Evolutionary conservation across 2,888 invertebrate species (phyloP).

Genomic region (Tetrapedia diversipes): DNA sequence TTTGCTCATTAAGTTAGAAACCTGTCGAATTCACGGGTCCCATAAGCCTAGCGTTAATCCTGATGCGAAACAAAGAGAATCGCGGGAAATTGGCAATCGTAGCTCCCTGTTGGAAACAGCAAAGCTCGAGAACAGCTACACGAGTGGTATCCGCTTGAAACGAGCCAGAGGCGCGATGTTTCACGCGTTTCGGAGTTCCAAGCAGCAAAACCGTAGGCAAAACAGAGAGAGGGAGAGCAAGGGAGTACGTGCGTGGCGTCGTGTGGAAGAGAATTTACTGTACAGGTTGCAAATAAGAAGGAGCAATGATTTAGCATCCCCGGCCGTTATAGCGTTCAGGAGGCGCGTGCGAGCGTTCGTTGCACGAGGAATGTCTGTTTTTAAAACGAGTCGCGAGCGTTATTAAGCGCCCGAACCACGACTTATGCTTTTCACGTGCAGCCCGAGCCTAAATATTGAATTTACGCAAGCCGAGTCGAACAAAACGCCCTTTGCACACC

Average conservation of each 20-base stretch:
- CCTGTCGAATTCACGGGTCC: too few species aligned
- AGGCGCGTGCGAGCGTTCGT: slow-evolving; percentile 41
- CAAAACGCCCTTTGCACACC: slow-evolving; percentile 1
- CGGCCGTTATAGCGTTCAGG: slow-evolving; percentile 19
- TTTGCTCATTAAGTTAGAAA: too few species aligned
- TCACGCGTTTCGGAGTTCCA: slow-evolving; percentile 36
- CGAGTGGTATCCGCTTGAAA: background rate
- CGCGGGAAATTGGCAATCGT: background rate
- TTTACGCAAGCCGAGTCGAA: slow-evolving; percentile 31
- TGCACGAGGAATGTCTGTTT: slow-evolving; percentile 43
- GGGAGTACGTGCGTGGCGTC: slow-evolving; percentile 36
- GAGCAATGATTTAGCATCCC: slow-evolving; percentile 51
- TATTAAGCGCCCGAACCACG: slow-evolving; percentile 41
- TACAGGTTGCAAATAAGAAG: slow-evolving; percentile 57
- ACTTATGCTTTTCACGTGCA: slow-evolving; percentile 59
- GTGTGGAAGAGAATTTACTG: slow-evolving; percentile 46
- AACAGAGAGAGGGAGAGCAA: slow-evolving; percentile 1
- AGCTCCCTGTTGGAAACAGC: background rate
- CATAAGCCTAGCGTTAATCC: too few species aligned
- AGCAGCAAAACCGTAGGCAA: background rate
- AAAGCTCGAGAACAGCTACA: background rate
- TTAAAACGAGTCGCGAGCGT: slow-evolving; percentile 46
- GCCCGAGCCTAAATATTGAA: slow-evolving; percentile 40
- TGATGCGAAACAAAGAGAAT: background rate
- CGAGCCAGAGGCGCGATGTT: slow-evolving; percentile 25